Evolutionary conservation across 2,797 vertebrate genomes (phyloP).

Genomic region (Micromesistius poutassou): DNA sequence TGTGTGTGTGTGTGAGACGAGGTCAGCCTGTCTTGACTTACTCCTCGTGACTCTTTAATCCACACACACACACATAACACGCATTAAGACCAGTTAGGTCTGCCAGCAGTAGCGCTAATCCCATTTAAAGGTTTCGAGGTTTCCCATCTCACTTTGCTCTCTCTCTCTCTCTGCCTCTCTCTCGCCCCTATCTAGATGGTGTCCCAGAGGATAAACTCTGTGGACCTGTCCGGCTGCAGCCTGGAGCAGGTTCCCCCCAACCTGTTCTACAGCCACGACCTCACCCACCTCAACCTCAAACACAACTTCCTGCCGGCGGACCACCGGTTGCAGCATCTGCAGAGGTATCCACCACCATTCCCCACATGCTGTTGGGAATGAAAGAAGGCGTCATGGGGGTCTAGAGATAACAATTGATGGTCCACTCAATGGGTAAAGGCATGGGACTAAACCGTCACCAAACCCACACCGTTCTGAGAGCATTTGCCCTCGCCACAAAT

Average conservation of each 20-base stretch:
- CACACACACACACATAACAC: slow-evolving; percentile 45
- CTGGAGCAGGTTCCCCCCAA: slow-evolving; percentile 91
- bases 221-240: slow-evolving; percentile 96
- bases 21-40: slow-evolving; percentile 26
- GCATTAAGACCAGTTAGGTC: slow-evolving; percentile 31
- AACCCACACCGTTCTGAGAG: neutral
- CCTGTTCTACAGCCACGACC: slow-evolving; percentile 96
- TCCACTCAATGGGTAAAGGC: neutral
- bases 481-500: too few species aligned
- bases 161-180: neutral
- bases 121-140: slow-evolving; percentile 35
- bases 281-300: slow-evolving; percentile 98
- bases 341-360: slow-evolving; percentile 75
- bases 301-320: slow-evolving; percentile 89
- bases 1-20: slow-evolving; percentile 4
- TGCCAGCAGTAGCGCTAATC: slow-evolving; percentile 42
- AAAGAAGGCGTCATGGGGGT: neutral
- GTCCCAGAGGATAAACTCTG: slow-evolving; percentile 95
- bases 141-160: slow-evolving; percentile 25
- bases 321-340: slow-evolving; percentile 83
- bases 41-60: slow-evolving; percentile 45
- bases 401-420: neutral
- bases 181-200: slow-evolving; percentile 78
- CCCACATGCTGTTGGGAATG: neutral
- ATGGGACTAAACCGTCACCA: neutral